phyloP scores from a whole-genome alignment of 2,113 vertebrate species.

The Nerophis lumbriciformis region DNA sequence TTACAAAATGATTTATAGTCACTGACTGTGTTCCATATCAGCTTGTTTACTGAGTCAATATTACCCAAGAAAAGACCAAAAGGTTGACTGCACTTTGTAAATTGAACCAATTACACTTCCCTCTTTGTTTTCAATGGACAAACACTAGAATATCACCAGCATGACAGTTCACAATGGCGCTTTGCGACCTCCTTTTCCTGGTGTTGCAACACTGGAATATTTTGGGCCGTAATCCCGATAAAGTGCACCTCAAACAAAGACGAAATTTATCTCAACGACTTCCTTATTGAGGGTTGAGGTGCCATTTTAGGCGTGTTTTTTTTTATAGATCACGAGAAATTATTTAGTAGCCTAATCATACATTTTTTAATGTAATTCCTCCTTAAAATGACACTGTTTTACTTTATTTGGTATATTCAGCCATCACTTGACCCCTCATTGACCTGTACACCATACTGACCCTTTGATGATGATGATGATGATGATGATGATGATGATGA shows the following conservation, averaged over 20 bases:
- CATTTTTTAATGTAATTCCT: too few species aligned
- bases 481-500: too few species aligned
- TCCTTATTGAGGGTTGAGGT: too few species aligned
- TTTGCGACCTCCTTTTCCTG: neutral
- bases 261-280: neutral
- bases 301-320: too few species aligned
- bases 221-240: neutral
- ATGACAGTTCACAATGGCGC: neutral
- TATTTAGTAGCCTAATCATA: too few species aligned
- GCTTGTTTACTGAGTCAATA: conserved; percentile 49
- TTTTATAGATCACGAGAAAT: too few species aligned
- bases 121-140: conserved; percentile 9
- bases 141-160: conserved; percentile 6
- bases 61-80: conserved; percentile 44
- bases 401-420: too few species aligned
- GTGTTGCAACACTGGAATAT: conserved; percentile 8
- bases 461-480: too few species aligned
- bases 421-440: too few species aligned
- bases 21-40: neutral
- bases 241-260: neutral
- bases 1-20: too few species aligned
- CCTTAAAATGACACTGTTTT: too few species aligned
- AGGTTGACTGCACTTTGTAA: conserved; percentile 33
- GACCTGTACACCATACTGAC: too few species aligned
- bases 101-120: neutral